Evolutionary conservation across 2,113 vertebrate genomes (phyloP), one percentile per base, ranked within the genome.

Genomic region (Tetrax tetrax): DNA sequence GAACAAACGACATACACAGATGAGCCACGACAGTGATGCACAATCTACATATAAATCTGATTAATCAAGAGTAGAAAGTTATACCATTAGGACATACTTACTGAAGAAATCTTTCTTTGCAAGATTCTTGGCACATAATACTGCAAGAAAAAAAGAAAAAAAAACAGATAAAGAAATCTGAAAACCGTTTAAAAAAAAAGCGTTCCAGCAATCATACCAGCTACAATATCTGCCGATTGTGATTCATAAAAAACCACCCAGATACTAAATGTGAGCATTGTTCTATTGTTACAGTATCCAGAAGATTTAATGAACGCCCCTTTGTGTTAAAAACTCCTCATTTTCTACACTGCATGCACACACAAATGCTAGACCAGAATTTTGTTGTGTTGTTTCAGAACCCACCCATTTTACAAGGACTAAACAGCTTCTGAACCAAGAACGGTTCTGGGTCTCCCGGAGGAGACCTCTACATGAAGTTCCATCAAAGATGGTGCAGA

Each of bases 61-160:
- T 89, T 65, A 66, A 80, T 47, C 41, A 68, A 83, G 54, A 85
- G 66, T 56, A 90, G 51, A 80, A 91, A 93, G 74, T 54, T 79
- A 80, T 15, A 83, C 51, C 81, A 41, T 54, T 48, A 41, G 66
- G 82, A 54, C 20, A 66, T 97, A 99, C 99, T 99, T 98, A 99
- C 99, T 99, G 98, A 99, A 99, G 98, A 99, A 99, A 98, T 99
- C 99, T 98, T 99, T 99, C 98, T 99, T 99, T 97, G 99, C 99
- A 45, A 99, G 99, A 94, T 99, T 99, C 98, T 99, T 99, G 98
- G 99, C 99, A 99, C 99, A 99, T 98, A 99, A 98, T 79, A 99
- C 99, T 99, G 98, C 94, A 98, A n/a, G n/a, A n/a, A 97, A 98
- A 98, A 78, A 98, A 97, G 98, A 98, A 78, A 98, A 96, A 91